These are phyloP conservation scores for Betta splendens DNA, from an alignment of 2,797 vertebrate genomes.

Conservation along the genomic window DNA sequence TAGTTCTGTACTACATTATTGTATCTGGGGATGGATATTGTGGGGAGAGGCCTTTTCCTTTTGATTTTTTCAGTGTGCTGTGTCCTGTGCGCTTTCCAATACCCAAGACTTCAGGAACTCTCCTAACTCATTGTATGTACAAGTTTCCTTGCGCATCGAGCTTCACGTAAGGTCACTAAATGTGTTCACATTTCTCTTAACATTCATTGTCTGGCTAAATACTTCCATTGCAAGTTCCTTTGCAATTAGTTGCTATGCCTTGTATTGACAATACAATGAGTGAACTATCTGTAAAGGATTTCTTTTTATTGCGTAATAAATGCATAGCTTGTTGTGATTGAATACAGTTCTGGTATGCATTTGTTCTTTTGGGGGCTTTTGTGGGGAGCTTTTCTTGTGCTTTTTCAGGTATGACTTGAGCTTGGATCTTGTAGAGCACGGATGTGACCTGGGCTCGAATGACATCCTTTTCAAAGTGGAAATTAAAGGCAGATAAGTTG, in stretches of 20 bases:
- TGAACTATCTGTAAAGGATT: conserved; percentile 83
- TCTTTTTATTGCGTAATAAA: conserved; percentile 84
- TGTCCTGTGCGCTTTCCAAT: conserved; percentile 83
- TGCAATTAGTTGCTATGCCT: conserved; percentile 79
- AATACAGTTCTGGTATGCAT: conserved; percentile 85
- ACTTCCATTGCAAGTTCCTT: conserved; percentile 74
- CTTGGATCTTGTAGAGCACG: conserved; percentile 81
- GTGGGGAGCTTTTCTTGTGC: conserved; percentile 84
- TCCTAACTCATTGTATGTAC: conserved; percentile 83
- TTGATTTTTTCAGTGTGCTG: conserved; percentile 84
- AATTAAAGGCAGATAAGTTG: conserved; percentile 83
- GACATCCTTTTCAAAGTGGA: conserved; percentile 83
- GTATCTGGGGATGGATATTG: conserved; percentile 61
- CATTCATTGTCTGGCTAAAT: conserved; percentile 75
- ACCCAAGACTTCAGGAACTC: conserved; percentile 78
- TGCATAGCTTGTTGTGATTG: conserved; percentile 83
- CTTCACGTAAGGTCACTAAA: conserved; percentile 80
- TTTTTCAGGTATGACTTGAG: conserved; percentile 86
- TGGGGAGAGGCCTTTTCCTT: conserved; percentile 75
- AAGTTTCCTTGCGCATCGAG: conserved; percentile 80
- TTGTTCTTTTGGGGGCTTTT: conserved; percentile 81
- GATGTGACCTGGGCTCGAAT: conserved; percentile 81
- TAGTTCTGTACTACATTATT: conserved; percentile 50
- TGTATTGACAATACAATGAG: conserved; percentile 81
- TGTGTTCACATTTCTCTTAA: conserved; percentile 74